Evolutionary conservation across 2,888 invertebrate genomes (phyloP).

Genomic region (Andrena bucephala): DNA sequence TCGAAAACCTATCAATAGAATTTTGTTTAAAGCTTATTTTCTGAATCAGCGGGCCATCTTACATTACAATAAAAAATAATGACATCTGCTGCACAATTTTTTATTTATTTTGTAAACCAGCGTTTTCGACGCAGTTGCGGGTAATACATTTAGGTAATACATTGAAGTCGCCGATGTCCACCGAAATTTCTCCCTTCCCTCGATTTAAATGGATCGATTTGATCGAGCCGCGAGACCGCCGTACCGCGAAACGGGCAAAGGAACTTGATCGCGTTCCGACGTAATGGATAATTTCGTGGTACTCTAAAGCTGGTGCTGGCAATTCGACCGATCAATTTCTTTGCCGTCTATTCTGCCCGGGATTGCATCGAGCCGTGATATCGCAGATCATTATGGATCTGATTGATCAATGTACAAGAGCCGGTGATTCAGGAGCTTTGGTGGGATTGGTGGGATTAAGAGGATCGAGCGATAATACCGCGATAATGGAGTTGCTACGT

Average conservation of each 20-base stretch:
- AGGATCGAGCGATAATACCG: not conserved
- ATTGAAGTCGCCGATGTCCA: not conserved
- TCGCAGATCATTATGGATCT: too few species aligned
- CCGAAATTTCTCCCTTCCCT: not conserved
- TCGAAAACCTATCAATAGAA: too few species aligned
- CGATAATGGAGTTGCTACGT: not conserved
- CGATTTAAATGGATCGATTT: not conserved
- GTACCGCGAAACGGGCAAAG: not conserved
- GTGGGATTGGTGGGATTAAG: too few species aligned
- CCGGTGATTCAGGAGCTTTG: too few species aligned
- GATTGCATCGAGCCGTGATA: too few species aligned
- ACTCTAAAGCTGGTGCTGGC: not conserved
- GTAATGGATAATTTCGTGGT: not conserved
- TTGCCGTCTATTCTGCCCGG: too few species aligned
- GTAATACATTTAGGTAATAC: not conserved
- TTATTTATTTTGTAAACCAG: not conserved
- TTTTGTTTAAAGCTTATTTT: too few species aligned
- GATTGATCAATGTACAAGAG: too few species aligned
- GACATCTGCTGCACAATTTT: too few species aligned
- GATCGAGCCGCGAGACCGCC: not conserved
- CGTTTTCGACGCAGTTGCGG: not conserved
- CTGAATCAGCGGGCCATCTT: too few species aligned
- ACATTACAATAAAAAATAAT: too few species aligned
- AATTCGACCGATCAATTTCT: not conserved
- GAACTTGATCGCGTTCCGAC: not conserved